Conservation (phyloP, 2,888 invertebrate species). For the Leucophenga maculata region DNA sequence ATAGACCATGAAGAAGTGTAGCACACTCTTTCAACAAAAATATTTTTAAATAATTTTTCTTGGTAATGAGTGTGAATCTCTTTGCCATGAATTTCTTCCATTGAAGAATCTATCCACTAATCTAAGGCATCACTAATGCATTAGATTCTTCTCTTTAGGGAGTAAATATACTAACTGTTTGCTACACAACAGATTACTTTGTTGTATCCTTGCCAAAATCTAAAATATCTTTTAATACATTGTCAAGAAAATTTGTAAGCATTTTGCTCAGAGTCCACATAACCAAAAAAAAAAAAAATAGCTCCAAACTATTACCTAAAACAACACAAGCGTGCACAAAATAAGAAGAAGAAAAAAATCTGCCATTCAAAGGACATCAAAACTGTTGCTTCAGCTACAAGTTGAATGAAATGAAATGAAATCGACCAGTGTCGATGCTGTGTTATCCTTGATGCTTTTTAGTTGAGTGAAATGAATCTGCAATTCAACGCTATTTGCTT, state of each 20-base stretch:
- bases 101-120: too few species aligned
- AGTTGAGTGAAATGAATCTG: slow-evolving; percentile 64
- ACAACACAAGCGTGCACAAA: slow-evolving; percentile 8
- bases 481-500: slow-evolving; percentile 58
- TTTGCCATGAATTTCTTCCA: too few species aligned
- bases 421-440: not conserved
- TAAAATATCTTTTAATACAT: not conserved
- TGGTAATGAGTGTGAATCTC: too few species aligned
- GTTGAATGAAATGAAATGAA: slow-evolving; percentile 22
- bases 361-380: too few species aligned
- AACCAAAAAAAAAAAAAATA: not conserved
- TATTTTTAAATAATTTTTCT: too few species aligned
- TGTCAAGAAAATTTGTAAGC: not conserved
- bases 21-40: too few species aligned
- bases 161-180: too few species aligned
- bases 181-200: too few species aligned
- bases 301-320: not conserved
- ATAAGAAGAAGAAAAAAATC: not conserved
- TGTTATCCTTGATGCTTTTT: not conserved
- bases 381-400: not conserved
- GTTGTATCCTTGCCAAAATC: not conserved
- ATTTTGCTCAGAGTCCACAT: too few species aligned
- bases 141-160: too few species aligned
- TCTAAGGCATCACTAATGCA: too few species aligned
- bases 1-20: too few species aligned